Percentiles rank a stretch among this genome's conserved stretches.
Evolutionary conservation across 2,888 invertebrate genomes (phyloP).

Genomic region (Troides oblongomaculatus): DNA sequence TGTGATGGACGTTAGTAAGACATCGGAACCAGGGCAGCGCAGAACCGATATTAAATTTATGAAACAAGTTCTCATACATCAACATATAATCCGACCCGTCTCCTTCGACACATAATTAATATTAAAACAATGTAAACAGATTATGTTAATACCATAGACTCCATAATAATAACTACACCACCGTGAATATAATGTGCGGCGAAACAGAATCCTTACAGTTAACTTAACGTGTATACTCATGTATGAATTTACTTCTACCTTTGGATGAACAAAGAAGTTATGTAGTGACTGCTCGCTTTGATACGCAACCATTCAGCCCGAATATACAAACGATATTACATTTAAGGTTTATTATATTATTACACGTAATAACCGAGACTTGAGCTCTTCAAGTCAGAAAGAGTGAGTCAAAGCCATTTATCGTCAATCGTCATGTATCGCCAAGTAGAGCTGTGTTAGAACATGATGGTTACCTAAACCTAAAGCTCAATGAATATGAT

Average conservation of each 20-base stretch:
- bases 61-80: neutral
- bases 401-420: too few relatives aligned
- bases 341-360: neutral
- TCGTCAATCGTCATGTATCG: too few relatives aligned
- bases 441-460: too few relatives aligned
- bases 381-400: too few relatives aligned
- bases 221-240: neutral
- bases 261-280: neutral
- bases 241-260: constrained; percentile 4
- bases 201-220: neutral
- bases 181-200: neutral
- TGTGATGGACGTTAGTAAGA: too few relatives aligned
- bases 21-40: too few relatives aligned
- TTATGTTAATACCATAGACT: neutral
- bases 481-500: too few relatives aligned
- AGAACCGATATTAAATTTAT: neutral
- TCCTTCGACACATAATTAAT: neutral
- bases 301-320: neutral
- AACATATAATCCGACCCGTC: neutral
- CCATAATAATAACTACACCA: too few relatives aligned
- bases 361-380: too few relatives aligned
- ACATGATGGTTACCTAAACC: too few relatives aligned
- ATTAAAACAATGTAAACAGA: neutral
- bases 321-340: neutral
- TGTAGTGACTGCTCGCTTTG: neutral